phyloP scores from a whole-genome alignment of 2,888 invertebrate species.

The Acleris sparsana region DNA sequence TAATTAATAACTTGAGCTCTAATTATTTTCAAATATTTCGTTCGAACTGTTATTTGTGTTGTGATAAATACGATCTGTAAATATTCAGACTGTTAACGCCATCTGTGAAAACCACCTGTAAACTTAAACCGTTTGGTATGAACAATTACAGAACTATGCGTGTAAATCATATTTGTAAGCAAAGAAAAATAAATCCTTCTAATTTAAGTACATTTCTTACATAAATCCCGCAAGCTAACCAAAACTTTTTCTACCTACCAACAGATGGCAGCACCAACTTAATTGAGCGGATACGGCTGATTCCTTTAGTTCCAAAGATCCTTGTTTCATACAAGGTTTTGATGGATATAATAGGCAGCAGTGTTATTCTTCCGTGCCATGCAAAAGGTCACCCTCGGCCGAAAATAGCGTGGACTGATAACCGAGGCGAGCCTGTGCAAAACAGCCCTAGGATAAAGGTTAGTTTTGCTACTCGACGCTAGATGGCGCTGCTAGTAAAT shows the following conservation, averaged over 20 bases:
- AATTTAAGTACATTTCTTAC: no score
- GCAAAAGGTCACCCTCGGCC: constrained; percentile 87
- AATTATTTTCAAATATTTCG: no score
- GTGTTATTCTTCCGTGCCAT: constrained; percentile 87
- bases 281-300: constrained; percentile 69
- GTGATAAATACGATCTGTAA: no score
- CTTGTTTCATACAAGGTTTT: constrained; percentile 81
- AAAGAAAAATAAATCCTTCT: no score
- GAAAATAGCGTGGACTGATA: constrained; percentile 86
- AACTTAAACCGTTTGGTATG: no score
- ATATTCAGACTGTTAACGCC: no score
- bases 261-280: constrained; percentile 60
- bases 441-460: constrained; percentile 83
- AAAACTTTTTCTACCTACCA: constrained; percentile 38
- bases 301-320: constrained; percentile 78
- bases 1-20: no score
- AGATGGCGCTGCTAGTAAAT: constrained; percentile 20
- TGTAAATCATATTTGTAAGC: no score
- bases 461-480: constrained; percentile 34
- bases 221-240: no score
- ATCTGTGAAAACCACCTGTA: no score
- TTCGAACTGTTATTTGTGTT: no score
- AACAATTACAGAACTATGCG: no score
- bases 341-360: constrained; percentile 84
- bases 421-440: constrained; percentile 78